Percentiles rank a stretch among this genome's conserved stretches.
Conservation (phyloP, 2,797 vertebrate species). For the Huso huso region DNA sequence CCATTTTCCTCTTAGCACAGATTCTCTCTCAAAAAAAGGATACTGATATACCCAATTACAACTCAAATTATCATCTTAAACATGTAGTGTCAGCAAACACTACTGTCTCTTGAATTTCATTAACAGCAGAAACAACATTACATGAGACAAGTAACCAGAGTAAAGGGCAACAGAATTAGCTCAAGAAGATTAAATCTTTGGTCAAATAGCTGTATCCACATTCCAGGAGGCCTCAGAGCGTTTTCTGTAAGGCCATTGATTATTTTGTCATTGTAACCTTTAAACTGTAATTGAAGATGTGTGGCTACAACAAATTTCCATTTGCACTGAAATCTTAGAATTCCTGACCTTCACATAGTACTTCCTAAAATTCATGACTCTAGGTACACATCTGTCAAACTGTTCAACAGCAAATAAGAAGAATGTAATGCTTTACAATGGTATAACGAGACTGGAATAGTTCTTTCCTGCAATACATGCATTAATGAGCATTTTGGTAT, state of each 20-base stretch:
- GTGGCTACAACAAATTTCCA: conserved; percentile 29
- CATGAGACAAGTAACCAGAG: conserved; percentile 43
- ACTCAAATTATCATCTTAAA: conserved; percentile 47
- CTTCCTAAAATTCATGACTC: conserved; percentile 21
- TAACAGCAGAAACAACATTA: conserved; percentile 45
- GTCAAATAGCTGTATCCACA: conserved; percentile 37
- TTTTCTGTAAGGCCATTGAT: conserved; percentile 30
- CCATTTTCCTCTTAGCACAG: no score
- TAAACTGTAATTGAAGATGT: conserved; percentile 31
- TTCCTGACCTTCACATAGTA: conserved; percentile 8
- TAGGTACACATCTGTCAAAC: conserved; percentile 24
- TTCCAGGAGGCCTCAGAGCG: conserved; percentile 30
- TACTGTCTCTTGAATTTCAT: conserved; percentile 38
- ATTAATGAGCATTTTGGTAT: no score
- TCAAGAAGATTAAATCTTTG: conserved; percentile 42
- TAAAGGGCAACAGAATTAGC: conserved; percentile 47
- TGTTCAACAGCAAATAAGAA: no score
- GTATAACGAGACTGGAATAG: no score
- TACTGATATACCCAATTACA: no score
- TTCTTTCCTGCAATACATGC: no score
- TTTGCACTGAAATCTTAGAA: conserved; percentile 6
- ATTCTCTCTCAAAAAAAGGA: no score
- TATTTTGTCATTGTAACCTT: conserved; percentile 39
- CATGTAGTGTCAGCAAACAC: conserved; percentile 34
- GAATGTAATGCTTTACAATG: no score